Conservation (phyloP, 2,888 invertebrate species). For the Limnephilus auricula region DNA sequence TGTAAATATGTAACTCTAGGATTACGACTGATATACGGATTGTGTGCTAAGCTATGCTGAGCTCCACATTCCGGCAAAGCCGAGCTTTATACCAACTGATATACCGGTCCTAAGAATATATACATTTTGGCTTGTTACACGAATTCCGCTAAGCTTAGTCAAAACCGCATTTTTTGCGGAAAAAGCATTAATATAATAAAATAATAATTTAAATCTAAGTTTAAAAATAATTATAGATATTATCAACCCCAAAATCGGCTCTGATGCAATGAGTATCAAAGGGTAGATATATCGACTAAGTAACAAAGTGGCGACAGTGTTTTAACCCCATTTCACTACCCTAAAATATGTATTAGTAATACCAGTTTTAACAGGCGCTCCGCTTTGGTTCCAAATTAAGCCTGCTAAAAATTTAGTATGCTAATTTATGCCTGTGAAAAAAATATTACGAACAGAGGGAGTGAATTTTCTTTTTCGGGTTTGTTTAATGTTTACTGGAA, state of each 20-base stretch:
- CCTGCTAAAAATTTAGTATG: neutral
- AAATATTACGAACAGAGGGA: neutral
- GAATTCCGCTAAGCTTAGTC: too few relatives aligned
- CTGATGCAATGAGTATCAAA: neutral
- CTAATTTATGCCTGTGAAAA: slow-evolving; percentile 28
- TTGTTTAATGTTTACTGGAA: neutral
- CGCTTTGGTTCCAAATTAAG: neutral
- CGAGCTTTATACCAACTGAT: too few relatives aligned
- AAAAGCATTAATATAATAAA: too few relatives aligned
- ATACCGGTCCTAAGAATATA: too few relatives aligned
- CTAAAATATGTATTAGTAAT: neutral
- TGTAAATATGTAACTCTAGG: too few relatives aligned
- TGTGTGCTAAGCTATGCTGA: too few relatives aligned
- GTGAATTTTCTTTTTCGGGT: neutral
- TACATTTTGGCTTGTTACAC: too few relatives aligned
- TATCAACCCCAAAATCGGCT: neutral
- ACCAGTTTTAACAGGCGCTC: neutral
- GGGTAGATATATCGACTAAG: neutral
- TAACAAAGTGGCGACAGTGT: neutral
- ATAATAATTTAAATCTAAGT: too few relatives aligned
- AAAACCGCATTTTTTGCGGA: too few relatives aligned
- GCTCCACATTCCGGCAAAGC: too few relatives aligned
- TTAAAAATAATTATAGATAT: too few relatives aligned
- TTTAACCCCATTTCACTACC: neutral
- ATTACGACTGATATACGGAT: too few relatives aligned